Base-by-base conservation (phyloP, 2,797 vertebrate species). In the Meriones psammophilus region DNA sequence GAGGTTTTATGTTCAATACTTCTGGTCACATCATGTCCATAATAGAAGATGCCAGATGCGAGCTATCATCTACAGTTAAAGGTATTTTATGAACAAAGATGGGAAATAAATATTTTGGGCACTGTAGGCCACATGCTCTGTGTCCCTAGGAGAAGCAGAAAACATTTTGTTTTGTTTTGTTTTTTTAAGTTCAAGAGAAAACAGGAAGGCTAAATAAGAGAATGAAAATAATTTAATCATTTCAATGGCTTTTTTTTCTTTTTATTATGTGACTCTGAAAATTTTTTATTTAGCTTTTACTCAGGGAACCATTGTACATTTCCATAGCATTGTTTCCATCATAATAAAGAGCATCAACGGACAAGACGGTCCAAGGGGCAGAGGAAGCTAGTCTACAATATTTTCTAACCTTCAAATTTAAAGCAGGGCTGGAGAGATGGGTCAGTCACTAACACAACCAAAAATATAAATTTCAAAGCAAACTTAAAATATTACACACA, bases 381-480 rank as follows among this genome's bases (percentile, higher is more conserved):
- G 42, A 42, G 42, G 42, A 42, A 42, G 42, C 42, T 76, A 60
- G 64, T 4, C 12, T 42, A 20, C 5, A 76, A 14, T 54, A 8
- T 92, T 42, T 87, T 39, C 42, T 79, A 87, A 64, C 14, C 10
- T 90, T 91, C 68, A 74, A 42, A 95, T 85, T 46, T 84, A 42
- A 83, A 83, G 33, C 60, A 46, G 60, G 81, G 4, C 60, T 64
- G 5, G 36, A 84, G 39, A 64, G 26, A 64, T 30, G 36, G 39
- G 28, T 62, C n/a, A 28, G 24, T 8, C 15, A 39, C 33, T 64
- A 77, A 18, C 64, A 85, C 5, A 68, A 50, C 1, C 28, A 24
- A 50, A 85, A 68, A 9, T 68, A 50, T 14, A 68, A 50, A 54
- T 15, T 24, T 85, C n/a, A 92, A 92, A 79, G 12, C 14, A 95